Base-by-base conservation (phyloP, 2,113 vertebrate species). In the Chiloscyllium plagiosum region DNA sequence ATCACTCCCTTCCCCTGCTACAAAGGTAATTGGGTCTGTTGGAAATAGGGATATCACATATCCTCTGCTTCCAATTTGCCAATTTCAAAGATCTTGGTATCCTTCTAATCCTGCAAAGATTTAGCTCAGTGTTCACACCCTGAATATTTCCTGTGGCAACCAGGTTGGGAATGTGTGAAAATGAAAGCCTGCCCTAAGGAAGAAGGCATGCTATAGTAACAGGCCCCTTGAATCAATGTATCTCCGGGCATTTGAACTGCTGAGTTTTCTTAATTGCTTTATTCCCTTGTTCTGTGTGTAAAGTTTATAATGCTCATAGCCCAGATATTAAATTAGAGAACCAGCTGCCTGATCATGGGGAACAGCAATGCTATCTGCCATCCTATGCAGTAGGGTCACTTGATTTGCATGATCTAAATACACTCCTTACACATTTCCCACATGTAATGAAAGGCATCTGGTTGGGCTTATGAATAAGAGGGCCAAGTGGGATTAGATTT, bases 241-340 rank as follows among this genome's bases (percentile, higher is more conserved):
- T 12, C 29, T 7, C 17, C 65, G 12, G 12, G 66, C 47, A 29
- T 72, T 95, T 95, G 42, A 72, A 95, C 20, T 95, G 8, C 65
- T 95, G 4, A 52, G 69, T 69, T 95, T 95, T 50, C 61, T 47
- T 50, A 47, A 76, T 95, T 33, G 8, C 5, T 95, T 47, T 95
- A 95, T 93, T 93, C 47, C 33, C 19, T 68, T 66, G 65, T 68
- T 93, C 56, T 37, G 61, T 20, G 50, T 94, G 66, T 94, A 47
- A 70, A 70, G 24, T 70, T 10, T 47, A 15, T 76, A n/a, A 76
- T 24, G 66, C 70, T 94, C n/a, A 70, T 47, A 70, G 29, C 93
- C 56, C 37, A 69, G 19, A 42, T 94, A 94, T 42, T 94, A 94
- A 94, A 89, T 56, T 90, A 61, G 87, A 95, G 69, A 47, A 24